These are phyloP conservation scores for Oithona nana DNA, from an alignment of 2,888 invertebrate species.

Conservation along the genomic window DNA sequence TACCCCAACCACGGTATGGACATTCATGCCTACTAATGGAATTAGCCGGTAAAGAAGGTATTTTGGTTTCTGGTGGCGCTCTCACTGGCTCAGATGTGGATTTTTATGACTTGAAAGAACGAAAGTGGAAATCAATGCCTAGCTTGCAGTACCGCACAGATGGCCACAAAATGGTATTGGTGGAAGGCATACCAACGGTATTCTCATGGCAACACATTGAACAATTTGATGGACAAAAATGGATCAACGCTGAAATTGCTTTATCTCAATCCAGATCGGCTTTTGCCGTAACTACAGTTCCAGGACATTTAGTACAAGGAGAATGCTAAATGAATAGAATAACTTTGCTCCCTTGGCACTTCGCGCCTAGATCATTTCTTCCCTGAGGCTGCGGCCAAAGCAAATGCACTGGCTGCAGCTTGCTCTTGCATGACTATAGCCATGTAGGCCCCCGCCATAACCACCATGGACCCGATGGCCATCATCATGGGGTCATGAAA, in stretches of 20 bases:
- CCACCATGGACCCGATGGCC: neutral
- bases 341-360: no score
- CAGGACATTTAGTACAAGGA: constrained; percentile 8
- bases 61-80: constrained; percentile 15
- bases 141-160: neutral
- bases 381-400: neutral
- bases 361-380: no score
- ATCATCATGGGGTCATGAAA: neutral
- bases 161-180: constrained; percentile 15
- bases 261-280: constrained; percentile 13
- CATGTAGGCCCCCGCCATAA: neutral
- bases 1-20: constrained; percentile 9
- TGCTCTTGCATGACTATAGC: neutral
- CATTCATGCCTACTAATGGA: constrained; percentile 15
- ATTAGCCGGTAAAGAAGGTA: neutral
- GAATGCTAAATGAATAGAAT: no score
- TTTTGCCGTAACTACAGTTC: constrained; percentile 13
- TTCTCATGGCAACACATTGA: constrained; percentile 16
- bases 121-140: neutral
- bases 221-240: constrained; percentile 8
- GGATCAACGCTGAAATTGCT: neutral
- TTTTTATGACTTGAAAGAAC: constrained; percentile 6
- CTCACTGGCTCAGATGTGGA: constrained; percentile 8
- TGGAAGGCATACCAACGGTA: constrained; percentile 16
- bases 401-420: neutral